These are phyloP conservation scores for Melanargia galathea DNA, from an alignment of 2,888 invertebrate genomes.

Conservation along the genomic window DNA sequence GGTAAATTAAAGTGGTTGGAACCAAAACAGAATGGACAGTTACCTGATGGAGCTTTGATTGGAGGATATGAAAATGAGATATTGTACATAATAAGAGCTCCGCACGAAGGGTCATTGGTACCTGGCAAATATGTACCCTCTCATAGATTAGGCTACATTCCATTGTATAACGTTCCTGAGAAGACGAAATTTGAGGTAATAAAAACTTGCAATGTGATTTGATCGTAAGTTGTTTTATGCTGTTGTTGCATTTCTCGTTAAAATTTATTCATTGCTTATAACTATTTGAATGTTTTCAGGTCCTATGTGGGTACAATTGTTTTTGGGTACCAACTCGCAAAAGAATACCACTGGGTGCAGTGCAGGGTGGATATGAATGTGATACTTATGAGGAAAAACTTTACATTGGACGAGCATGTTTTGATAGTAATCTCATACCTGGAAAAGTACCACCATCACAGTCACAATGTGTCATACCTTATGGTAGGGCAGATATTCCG, in stretches of 20 bases:
- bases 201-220: background rate
- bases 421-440: constrained; percentile 85
- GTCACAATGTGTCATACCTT: constrained; percentile 82
- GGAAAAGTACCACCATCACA: constrained; percentile 88
- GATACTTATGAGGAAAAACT: constrained; percentile 65
- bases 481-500: constrained; percentile 52
- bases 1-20: constrained; percentile 85
- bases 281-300: constrained; percentile 38
- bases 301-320: constrained; percentile 42
- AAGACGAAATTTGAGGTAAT: constrained; percentile 86
- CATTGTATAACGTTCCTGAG: constrained; percentile 86
- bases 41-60: constrained; percentile 40
- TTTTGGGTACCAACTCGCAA: constrained; percentile 76
- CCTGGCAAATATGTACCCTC: constrained; percentile 90
- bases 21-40: constrained; percentile 28
- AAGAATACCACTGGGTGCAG: constrained; percentile 84
- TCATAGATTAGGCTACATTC: constrained; percentile 86
- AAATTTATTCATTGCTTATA: background rate
- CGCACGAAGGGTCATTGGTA: constrained; percentile 87
- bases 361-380: constrained; percentile 80
- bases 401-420: constrained; percentile 71
- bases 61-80: constrained; percentile 41
- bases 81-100: constrained; percentile 85
- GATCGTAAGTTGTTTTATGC: too few relatives aligned
- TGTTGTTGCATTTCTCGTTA: too few relatives aligned